Evolutionary conservation across 2,113 vertebrate species (phyloP).

Genomic region (Lipotes vexillifer): DNA sequence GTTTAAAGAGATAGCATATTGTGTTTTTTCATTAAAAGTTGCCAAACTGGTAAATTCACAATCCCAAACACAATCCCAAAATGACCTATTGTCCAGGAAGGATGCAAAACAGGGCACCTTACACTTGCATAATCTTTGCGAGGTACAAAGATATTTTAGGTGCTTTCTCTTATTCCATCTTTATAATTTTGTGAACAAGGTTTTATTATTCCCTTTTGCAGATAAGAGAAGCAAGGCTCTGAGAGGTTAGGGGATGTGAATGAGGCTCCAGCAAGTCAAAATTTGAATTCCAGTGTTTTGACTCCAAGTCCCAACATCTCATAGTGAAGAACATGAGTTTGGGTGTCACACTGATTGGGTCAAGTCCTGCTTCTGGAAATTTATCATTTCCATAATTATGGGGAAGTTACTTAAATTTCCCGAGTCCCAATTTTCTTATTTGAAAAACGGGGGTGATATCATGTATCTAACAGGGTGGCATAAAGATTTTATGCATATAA

Average conservation of each 20-base stretch:
- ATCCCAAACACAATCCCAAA: not conserved
- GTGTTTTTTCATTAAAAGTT: constrained; percentile 40
- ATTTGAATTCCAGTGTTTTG: not conserved
- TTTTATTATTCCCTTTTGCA: not conserved
- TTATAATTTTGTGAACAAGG: not conserved
- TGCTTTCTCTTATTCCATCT: not conserved
- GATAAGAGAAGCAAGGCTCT: not conserved
- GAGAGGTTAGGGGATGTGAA: too few species aligned
- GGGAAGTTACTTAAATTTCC: not conserved
- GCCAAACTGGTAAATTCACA: constrained; percentile 49
- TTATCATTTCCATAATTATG: not conserved
- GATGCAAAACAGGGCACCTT: not conserved
- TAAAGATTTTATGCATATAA: not conserved
- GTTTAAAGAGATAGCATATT: constrained; percentile 64
- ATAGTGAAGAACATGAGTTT: not conserved
- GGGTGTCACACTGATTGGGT: not conserved
- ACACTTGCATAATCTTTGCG: not conserved
- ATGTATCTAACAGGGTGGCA: not conserved
- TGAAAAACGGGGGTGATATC: not conserved
- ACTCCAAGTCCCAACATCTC: not conserved
- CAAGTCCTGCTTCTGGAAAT: not conserved
- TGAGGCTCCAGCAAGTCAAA: not conserved
- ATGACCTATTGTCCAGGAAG: not conserved
- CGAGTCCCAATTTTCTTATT: not conserved
- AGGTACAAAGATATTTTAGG: not conserved